Evolutionary conservation across 1,140 invertebrate species (phyloP).

Genomic region (Trachelipus rathkii): DNA sequence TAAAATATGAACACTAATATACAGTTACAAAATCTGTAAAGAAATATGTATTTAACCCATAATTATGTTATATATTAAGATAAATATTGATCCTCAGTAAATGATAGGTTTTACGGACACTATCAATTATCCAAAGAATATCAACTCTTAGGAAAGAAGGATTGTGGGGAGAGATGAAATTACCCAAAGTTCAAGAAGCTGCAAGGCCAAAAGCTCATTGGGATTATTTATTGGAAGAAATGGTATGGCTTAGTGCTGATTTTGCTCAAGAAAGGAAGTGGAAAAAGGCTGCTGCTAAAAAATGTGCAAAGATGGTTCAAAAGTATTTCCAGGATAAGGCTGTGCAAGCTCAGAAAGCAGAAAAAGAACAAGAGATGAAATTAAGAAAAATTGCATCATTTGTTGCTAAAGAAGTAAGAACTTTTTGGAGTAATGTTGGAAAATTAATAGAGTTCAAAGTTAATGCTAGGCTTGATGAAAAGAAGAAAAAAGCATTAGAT

Average conservation of each 20-base stretch:
- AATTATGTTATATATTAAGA: slow-evolving; percentile 19
- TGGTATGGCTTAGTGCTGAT: slow-evolving; percentile 95
- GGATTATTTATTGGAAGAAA: slow-evolving; percentile 98
- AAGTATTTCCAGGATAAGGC: slow-evolving; percentile 95
- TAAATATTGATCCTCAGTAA: too few species aligned
- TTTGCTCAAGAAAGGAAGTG: slow-evolving; percentile 96
- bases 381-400: slow-evolving; percentile 80
- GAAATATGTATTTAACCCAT: slow-evolving; percentile 30
- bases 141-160: slow-evolving; percentile 71
- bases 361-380: slow-evolving; percentile 84
- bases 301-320: slow-evolving; percentile 76
- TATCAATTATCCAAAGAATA: slow-evolving; percentile 88
- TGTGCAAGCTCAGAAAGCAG: slow-evolving; percentile 77
- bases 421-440: slow-evolving; percentile 95
- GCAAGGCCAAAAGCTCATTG: slow-evolving; percentile 88
- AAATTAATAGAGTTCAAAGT: slow-evolving; percentile 96
- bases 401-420: slow-evolving; percentile 87
- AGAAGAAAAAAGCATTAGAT: slow-evolving; percentile 91
- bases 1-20: slow-evolving; percentile 24
- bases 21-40: slow-evolving; percentile 26
- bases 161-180: slow-evolving; percentile 83
- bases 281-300: slow-evolving; percentile 93
- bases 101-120: slow-evolving; percentile 27
- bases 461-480: slow-evolving; percentile 84
- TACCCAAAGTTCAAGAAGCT: slow-evolving; percentile 90